Conservation (phyloP, 2,888 invertebrate species). For the Latrodectus hesperus region DNA sequence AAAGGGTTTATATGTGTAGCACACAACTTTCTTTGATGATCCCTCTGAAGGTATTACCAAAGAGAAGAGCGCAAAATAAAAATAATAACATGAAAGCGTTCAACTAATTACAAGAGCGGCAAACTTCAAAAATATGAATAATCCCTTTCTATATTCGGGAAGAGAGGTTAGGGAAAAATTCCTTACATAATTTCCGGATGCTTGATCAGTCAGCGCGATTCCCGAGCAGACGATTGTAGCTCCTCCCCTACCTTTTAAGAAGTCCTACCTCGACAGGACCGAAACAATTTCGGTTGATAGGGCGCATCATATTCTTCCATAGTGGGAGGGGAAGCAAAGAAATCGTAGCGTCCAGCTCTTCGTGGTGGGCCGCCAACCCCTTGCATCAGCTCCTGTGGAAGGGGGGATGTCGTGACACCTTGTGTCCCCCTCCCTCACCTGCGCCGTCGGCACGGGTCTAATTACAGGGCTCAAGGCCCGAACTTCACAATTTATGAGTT, state of each 20-base stretch:
- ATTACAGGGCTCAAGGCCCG: slow-evolving; percentile 54
- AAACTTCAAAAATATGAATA: not conserved
- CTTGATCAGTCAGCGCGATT: slow-evolving; percentile 17
- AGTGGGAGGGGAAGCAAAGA: not conserved
- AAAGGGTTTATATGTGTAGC: too few relatives aligned
- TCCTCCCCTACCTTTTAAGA: slow-evolving; percentile 29
- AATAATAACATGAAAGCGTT: not conserved
- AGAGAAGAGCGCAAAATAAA: not conserved
- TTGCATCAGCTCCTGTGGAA: slow-evolving; percentile 43
- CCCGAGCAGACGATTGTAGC: slow-evolving; percentile 14
- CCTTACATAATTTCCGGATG: not conserved
- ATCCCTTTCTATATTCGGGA: not conserved
- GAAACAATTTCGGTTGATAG: slow-evolving; percentile 20
- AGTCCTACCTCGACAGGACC: slow-evolving; percentile 26
- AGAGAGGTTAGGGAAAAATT: not conserved
- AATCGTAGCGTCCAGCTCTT: slow-evolving; percentile 4
- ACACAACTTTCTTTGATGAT: too few relatives aligned
- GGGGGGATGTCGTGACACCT: slow-evolving; percentile 51
- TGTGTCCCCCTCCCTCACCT: slow-evolving; percentile 18
- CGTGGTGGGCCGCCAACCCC: slow-evolving; percentile 58
- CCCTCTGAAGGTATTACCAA: too few relatives aligned
- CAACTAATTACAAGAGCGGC: slow-evolving; percentile 2
- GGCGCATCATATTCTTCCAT: not conserved
- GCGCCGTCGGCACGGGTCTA: slow-evolving; percentile 32
- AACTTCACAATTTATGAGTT: slow-evolving; percentile 48